Base-by-base conservation (phyloP, 2,888 invertebrate genomes). In the Oscheius myriophilus region DNA sequence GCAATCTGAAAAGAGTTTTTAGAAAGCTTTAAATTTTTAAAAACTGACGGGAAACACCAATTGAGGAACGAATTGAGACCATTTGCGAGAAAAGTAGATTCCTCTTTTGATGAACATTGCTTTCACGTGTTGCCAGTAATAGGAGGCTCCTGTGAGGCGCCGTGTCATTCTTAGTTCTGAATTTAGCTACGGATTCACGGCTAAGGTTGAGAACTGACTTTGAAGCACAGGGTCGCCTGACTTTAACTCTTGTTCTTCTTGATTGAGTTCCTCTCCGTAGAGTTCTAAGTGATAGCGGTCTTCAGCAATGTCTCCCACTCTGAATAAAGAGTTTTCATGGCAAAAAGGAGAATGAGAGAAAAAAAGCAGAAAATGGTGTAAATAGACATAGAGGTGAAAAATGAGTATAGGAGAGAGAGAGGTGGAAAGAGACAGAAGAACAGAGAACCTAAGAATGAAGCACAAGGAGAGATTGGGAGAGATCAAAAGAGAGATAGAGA, bases 21-120 rank as follows among this genome's bases (percentile, higher is more conserved):
- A n/a, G n/a, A n/a, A n/a, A n/a, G n/a, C n/a, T n/a, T n/a, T n/a
- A n/a, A n/a, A n/a, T n/a, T n/a, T n/a, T n/a, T n/a, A n/a, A n/a
- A 25, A 59, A 41, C 63, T 49, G 25, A 76, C 76, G 18, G 81
- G 76, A 46, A 78, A 67, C 43, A 81, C 16, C n/a, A 81, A 45
- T 52, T 77, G 76, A 3, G 81, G 77, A 23, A 81, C 72, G 68
- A 81, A 79, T 52, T 75, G 76, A 18, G 76, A 74, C 79, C 81
- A 81, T 58, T 70, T 61, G 11, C 81, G 45, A 25, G 52, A 59
- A 68, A 76, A 81, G 68, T 74, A 81, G 43, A 81, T 72, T 33
- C 45, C 67, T 62, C 81, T 66, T 46, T 81, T 81, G 33, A 64
- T 70, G 69, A 81, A 74, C 75, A 81, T 77, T 0, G 81, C 79